A percentile compares a stretch with the other conserved stretches of the same genome.
These are phyloP conservation scores for Eupelmus urozonus DNA, from an alignment of 2,888 invertebrate species.

Conservation along the genomic window DNA sequence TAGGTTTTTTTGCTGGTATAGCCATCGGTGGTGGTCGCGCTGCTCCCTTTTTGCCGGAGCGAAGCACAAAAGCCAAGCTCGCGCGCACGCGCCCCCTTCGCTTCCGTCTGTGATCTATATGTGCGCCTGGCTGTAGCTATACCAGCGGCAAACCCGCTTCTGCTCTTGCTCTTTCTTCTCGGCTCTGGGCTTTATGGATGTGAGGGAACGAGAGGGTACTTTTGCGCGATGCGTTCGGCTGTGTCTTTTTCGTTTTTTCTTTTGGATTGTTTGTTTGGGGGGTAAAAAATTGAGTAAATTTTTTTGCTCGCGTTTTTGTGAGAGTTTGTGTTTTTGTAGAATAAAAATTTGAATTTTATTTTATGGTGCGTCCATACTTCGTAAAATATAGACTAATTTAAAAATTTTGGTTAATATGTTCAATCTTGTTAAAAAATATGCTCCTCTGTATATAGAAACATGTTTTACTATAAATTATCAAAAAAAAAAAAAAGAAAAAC, in stretches of 20 bases:
- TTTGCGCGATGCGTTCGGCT: not conserved
- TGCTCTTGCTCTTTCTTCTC: not conserved
- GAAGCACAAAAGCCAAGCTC: conserved; percentile 32
- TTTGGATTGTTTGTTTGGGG: not conserved
- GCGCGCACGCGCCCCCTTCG: conserved; percentile 74
- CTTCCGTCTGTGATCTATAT: conserved; percentile 66
- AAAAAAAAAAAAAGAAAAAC: too few relatives aligned
- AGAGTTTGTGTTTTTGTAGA: too few relatives aligned
- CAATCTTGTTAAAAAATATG: too few relatives aligned
- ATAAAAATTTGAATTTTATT: too few relatives aligned
- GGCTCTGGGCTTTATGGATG: not conserved
- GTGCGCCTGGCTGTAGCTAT: not conserved
- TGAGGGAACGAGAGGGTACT: not conserved
- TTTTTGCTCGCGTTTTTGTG: too few relatives aligned
- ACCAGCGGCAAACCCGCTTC: conserved; percentile 4
- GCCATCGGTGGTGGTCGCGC: conserved; percentile 63
- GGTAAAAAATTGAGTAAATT: too few relatives aligned
- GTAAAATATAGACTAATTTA: too few relatives aligned
- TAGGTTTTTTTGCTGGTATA: conserved; percentile 20
- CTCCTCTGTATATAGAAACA: too few relatives aligned
- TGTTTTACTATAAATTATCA: too few relatives aligned
- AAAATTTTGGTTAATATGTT: too few relatives aligned
- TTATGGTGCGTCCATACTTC: too few relatives aligned
- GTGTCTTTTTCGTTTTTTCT: not conserved
- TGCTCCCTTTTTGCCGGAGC: conserved; percentile 66